Conservation (phyloP, 1,140 invertebrate species). For the Orchestia grillus region DNA sequence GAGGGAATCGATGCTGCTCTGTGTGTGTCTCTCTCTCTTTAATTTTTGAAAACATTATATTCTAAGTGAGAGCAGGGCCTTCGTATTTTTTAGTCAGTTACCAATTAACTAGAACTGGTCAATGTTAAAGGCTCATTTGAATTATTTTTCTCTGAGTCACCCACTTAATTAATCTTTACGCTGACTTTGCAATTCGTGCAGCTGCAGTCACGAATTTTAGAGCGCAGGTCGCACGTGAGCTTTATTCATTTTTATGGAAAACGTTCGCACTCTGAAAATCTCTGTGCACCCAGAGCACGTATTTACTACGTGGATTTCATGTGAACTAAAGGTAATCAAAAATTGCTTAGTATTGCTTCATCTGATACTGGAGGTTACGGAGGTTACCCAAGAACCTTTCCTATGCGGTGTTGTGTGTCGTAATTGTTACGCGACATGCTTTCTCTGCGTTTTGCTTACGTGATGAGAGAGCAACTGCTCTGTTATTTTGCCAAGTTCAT, state of each 20-base stretch:
- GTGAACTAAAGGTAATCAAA: constrained; percentile 4
- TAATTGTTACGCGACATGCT: neutral
- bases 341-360: neutral
- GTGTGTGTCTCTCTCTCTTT: no score
- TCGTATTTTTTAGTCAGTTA: neutral
- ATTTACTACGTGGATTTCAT: constrained; percentile 33
- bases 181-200: neutral
- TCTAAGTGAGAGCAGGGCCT: neutral
- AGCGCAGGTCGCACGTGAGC: constrained; percentile 4
- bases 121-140: neutral
- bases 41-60: neutral
- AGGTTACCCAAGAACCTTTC: neutral
- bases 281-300: neutral
- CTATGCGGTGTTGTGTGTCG: neutral
- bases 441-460: neutral
- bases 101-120: neutral
- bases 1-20: neutral
- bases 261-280: constrained; percentile 9
- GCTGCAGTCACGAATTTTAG: neutral
- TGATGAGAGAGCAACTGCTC: neutral
- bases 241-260: neutral
- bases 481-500: neutral
- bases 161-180: neutral
- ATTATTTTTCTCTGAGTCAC: neutral
- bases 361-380: neutral